Evolutionary conservation across 2,888 invertebrate genomes (phyloP).

Genomic region (Drosophila glabriapex): DNA sequence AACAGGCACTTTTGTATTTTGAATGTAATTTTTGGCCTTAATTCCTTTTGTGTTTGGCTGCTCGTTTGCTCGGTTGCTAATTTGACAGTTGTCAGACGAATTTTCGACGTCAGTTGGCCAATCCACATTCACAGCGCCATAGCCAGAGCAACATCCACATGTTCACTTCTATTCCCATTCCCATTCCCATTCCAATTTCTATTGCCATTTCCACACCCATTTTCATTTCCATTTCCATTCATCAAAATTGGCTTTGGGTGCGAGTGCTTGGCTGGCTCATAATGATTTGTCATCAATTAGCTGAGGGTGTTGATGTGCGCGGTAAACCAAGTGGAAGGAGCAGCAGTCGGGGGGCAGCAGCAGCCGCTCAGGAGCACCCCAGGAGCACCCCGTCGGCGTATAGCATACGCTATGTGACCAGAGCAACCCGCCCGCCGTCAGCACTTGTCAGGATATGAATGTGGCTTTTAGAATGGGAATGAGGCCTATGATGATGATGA

Average conservation of each 20-base stretch:
- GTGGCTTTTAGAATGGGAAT: conserved; percentile 9
- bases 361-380: conserved; percentile 49
- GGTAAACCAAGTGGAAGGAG: conserved; percentile 79
- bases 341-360: conserved; percentile 16
- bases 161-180: conserved; percentile 1
- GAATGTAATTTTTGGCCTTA: conserved; percentile 70
- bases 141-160: conserved; percentile 8
- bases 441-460: conserved; percentile 18
- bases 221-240: conserved; percentile 60
- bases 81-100: conserved; percentile 78
- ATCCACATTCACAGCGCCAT: conserved; percentile 26
- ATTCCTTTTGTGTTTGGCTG: conserved; percentile 68
- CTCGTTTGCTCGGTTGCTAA: conserved; percentile 66
- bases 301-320: conserved; percentile 80
- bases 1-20: conserved; percentile 41
- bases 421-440: conserved; percentile 29
- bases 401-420: conserved; percentile 70
- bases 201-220: conserved; percentile 21
- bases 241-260: conserved; percentile 80
- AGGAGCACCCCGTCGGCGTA: conserved; percentile 66
- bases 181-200: conserved; percentile 14
- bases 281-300: conserved; percentile 82
- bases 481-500: conserved; percentile 5
- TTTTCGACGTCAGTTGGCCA: conserved; percentile 63
- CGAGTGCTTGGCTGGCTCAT: conserved; percentile 66